Base-by-base conservation (phyloP, 2,888 invertebrate species). In the Drosophila borealis region DNA sequence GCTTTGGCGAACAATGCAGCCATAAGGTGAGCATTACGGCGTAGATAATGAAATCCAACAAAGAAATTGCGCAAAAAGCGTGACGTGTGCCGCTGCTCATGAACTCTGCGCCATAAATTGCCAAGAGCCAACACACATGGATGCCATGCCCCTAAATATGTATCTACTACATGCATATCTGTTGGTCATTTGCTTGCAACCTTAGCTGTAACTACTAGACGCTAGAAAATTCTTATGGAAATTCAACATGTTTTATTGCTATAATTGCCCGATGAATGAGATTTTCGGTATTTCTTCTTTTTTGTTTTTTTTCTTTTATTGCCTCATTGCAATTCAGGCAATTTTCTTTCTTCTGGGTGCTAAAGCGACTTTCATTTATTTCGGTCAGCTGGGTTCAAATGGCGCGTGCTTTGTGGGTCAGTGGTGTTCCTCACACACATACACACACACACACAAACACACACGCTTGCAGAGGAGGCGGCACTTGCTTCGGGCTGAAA, bases 31-130 rank as follows among this genome's bases (percentile, higher is more conserved):
- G 78, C 86, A 81, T 80, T 81, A 80, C 78, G 70, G 62, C 81
- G 80, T 56, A 82, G 75, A 83, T 88, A 83, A 83, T 83, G 78
- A 83, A 83, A 82, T 86, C 78, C 71, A 70, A 71, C 78, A 73
- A 78, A 84, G 81, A 81, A 87, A 84, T 65, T 85, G 89, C 77
- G 78, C 88, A 85, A 80, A 82, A 88, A 85, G 75, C 86, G 86
- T 89, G 80, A 86, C 89, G 89, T 70, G 36, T 44, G 50, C 45
- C 67, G 66, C 59, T 80, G 81, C 59, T 82, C 80, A 89, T 86
- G 89, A 86, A 86, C 86, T 86, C 82, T 88, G 74, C 44, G 81
- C 78, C 70, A 85, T 80, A 88, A 89, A 85, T 89, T 87, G 79
- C 79, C 79, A 42, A 65, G 57, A 55, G 78, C 36, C 39, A n/a